Conservation (phyloP, 2,797 vertebrate genomes). For the Chelmon rostratus region DNA sequence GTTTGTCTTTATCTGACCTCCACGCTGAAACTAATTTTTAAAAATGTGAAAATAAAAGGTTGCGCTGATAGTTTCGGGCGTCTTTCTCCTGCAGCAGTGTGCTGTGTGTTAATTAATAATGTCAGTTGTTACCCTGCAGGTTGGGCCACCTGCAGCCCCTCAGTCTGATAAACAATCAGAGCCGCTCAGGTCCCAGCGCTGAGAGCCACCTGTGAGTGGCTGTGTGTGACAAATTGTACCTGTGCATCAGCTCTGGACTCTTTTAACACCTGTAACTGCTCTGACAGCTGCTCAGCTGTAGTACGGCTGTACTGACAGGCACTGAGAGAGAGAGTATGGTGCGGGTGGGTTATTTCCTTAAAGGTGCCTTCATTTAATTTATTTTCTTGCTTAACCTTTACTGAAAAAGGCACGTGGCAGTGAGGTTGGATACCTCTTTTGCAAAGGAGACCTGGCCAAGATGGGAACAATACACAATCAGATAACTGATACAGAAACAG, state of each 20-base stretch:
- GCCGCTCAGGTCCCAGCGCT: constrained; percentile 39
- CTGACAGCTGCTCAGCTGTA: constrained; percentile 61
- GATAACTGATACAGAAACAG: not conserved
- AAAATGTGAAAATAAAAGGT: constrained; percentile 49
- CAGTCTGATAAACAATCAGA: constrained; percentile 52
- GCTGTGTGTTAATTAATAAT: constrained; percentile 45
- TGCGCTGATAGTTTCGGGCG: constrained; percentile 36
- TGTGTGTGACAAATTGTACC: constrained; percentile 55
- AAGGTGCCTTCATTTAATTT: constrained; percentile 5
- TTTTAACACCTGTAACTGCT: constrained; percentile 62
- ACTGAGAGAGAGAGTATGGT: not conserved
- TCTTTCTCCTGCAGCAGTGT: constrained; percentile 2
- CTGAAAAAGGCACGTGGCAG: not conserved
- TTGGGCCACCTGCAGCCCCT: constrained; percentile 62
- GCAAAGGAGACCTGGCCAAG: not conserved
- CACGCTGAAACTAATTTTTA: constrained; percentile 50
- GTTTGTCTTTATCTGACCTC: constrained; percentile 69
- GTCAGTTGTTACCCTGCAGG: constrained; percentile 36
- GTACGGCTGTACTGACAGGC: not conserved
- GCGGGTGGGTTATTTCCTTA: not conserved
- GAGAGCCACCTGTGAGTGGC: constrained; percentile 39
- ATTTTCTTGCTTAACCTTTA: not conserved
- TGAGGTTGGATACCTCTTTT: not conserved
- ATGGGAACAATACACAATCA: not conserved
- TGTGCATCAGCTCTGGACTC: constrained; percentile 45